Conservation (phyloP, 2,888 invertebrate species). For the Harpalus rufipes region DNA sequence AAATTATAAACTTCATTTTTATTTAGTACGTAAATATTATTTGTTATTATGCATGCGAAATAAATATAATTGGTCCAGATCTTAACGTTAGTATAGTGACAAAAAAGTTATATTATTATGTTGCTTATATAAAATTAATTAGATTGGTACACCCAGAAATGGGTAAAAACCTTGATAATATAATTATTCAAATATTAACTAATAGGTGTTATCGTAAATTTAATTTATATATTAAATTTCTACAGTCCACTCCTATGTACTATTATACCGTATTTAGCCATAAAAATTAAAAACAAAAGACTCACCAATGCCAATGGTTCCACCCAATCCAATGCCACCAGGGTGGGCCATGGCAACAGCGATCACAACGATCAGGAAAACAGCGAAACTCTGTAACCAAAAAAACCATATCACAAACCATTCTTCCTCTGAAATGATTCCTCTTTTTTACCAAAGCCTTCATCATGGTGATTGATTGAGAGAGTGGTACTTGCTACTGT, state of each 20-base stretch:
- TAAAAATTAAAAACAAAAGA: too few relatives aligned
- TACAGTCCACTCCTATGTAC: too few relatives aligned
- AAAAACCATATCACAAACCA: constrained; percentile 2
- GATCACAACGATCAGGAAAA: constrained; percentile 20
- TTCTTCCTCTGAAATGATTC: neutral
- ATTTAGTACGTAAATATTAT: neutral
- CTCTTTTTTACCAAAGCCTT: constrained; percentile 34
- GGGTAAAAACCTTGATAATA: too few relatives aligned
- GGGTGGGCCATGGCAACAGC: constrained; percentile 21
- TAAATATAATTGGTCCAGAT: neutral
- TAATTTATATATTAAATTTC: too few relatives aligned
- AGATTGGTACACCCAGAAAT: too few relatives aligned
- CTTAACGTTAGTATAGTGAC: too few relatives aligned
- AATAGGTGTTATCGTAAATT: too few relatives aligned
- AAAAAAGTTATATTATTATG: too few relatives aligned
- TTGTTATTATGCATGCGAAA: neutral
- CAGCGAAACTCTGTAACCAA: constrained; percentile 43
- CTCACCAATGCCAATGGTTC: constrained; percentile 23
- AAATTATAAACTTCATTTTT: neutral
- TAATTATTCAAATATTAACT: too few relatives aligned
- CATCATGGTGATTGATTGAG: constrained; percentile 36
- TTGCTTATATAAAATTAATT: too few relatives aligned
- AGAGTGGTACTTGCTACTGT: constrained; percentile 25
- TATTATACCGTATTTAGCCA: neutral
- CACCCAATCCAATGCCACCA: constrained; percentile 44